Conservation (phyloP, 1,140 invertebrate genomes). For the Adoxophyes honmai region DNA sequence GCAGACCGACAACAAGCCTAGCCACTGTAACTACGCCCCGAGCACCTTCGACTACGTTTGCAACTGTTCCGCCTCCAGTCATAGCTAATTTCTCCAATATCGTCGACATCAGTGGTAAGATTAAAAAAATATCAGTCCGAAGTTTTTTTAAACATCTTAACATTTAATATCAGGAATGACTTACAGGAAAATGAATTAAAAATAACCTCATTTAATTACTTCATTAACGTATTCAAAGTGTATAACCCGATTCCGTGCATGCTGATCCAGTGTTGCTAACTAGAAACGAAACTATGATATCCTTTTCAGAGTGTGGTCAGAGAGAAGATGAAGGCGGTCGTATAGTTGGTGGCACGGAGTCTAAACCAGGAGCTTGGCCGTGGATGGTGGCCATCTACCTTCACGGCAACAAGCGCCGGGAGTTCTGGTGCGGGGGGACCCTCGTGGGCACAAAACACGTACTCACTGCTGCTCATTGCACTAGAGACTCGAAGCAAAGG, state of each 20-base stretch:
- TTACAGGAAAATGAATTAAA: too few species aligned
- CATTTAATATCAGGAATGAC: too few species aligned
- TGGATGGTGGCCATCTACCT: slow-evolving; percentile 97
- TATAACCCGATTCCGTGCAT: too few species aligned
- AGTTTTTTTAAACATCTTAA: too few species aligned
- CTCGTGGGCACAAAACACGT: slow-evolving; percentile 88
- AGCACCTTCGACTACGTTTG: slow-evolving; percentile 31
- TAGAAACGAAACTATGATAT: background rate
- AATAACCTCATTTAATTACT: too few species aligned
- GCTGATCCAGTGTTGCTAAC: too few species aligned
- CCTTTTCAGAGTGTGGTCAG: slow-evolving; percentile 84
- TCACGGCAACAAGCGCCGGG: slow-evolving; percentile 88
- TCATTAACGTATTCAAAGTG: too few species aligned
- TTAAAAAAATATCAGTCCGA: too few species aligned
- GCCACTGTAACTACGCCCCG: slow-evolving; percentile 49
- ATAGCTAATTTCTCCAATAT: slow-evolving; percentile 67
- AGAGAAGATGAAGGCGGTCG: slow-evolving; percentile 89
- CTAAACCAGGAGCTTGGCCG: slow-evolving; percentile 90
- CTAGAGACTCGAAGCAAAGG: slow-evolving; percentile 88
- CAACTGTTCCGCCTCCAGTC: slow-evolving; percentile 45
- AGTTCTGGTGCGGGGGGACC: slow-evolving; percentile 97
- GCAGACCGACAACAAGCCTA: slow-evolving; percentile 24
- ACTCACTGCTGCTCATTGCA: slow-evolving; percentile 95
- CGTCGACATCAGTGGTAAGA: slow-evolving; percentile 66
- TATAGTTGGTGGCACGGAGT: slow-evolving; percentile 92